Evolutionary conservation across 2,113 vertebrate species (phyloP), one percentile per base, ranked within the genome.

Genomic region (Rhineura floridana): DNA sequence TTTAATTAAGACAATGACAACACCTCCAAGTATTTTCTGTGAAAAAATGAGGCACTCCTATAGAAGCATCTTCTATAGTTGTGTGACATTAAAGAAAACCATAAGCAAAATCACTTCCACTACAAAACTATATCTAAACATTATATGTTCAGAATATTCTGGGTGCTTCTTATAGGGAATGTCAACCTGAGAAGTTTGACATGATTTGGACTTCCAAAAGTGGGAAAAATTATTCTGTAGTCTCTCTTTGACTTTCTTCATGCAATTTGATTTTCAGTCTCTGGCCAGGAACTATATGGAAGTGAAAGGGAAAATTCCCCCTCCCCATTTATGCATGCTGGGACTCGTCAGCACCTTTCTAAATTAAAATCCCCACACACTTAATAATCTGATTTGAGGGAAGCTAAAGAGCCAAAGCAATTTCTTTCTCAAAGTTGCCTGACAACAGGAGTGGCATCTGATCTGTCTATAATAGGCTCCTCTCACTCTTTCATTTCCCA

Each of bases 321-420:
- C n/a, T n/a, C n/a, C n/a, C n/a, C n/a, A 89, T 75, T 88, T 82
- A 59, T 89, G 52, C 36, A 83, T 63, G 63, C 1, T 81, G 75
- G 62, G 69, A 52, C 78, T 89, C 75, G 44, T 73, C 33, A 92
- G 55, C 44, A 85, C 84, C 75, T 85, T 92, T 92, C 63, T 36
- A 10, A 93, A 72, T 7, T 91, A 79, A 90, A 89, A 89, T 86
- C n/a, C 46, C 30, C 33, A 79, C 46, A 59, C 36, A 55, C n/a
- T 86, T 88, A 70, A 82, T 79, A 87, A 33, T 80, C 78, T 93
- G 50, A 84, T 91, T 88, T 85, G 81, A 94, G 88, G 63, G 39
- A 89, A 90, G n/a, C 11, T 80, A 46, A 79, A 73, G 28, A 91
- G 5, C 44, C 77, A 87, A 88, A 91, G 48, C 46, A 93, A 87